These are phyloP conservation scores for Paradoxurus hermaphroditus DNA, from an alignment of 2,113 vertebrate genomes.

Conservation along the genomic window DNA sequence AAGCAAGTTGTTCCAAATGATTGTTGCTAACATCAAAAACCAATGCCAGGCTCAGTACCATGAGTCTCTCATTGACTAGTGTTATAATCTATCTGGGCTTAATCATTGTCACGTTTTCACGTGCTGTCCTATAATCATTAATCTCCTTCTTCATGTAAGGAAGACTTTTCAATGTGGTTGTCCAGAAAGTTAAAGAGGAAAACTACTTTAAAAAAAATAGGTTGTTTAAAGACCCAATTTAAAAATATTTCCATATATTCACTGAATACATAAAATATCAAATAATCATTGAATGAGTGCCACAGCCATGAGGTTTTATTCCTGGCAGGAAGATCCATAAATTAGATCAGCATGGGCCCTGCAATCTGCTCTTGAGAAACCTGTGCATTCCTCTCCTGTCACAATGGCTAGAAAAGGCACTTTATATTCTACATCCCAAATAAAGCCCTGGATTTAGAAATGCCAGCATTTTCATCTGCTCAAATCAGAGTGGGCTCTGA, in stretches of 20 bases:
- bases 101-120: neutral
- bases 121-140: neutral
- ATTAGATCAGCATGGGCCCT: neutral
- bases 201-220: neutral
- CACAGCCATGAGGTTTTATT: neutral
- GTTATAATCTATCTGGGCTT: neutral
- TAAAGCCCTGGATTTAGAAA: constrained; percentile 45
- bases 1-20: neutral
- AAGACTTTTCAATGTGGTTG: neutral
- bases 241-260: constrained; percentile 44
- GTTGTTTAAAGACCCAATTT: constrained; percentile 41
- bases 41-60: neutral
- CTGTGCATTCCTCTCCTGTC: constrained; percentile 48
- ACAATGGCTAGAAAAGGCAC: constrained; percentile 14
- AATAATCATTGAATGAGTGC: neutral
- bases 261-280: constrained; percentile 22
- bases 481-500: constrained; percentile 50
- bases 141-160: neutral
- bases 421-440: neutral
- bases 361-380: constrained; percentile 44
- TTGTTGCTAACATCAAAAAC: neutral
- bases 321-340: constrained; percentile 37
- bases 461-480: constrained; percentile 40
- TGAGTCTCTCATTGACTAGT: rapidly evolving
- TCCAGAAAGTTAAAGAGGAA: constrained; percentile 8